Evolutionary conservation across 2,797 vertebrate genomes (phyloP).

Genomic region (Leptatherina wallacei): DNA sequence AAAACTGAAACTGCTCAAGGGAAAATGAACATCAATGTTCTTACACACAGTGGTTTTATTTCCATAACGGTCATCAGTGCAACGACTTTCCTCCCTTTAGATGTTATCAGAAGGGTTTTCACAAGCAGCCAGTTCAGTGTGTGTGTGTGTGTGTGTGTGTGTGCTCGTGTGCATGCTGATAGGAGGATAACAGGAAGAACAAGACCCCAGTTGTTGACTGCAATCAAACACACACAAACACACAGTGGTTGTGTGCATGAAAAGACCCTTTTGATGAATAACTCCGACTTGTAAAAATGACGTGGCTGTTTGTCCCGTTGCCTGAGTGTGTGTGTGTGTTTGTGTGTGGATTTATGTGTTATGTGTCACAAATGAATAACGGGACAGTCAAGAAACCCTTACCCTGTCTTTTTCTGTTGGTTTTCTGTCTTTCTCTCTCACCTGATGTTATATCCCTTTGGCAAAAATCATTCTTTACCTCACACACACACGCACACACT

Average conservation of each 20-base stretch:
- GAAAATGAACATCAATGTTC: not conserved
- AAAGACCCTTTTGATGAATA: slow-evolving; percentile 49
- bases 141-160: slow-evolving; percentile 10
- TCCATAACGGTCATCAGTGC: slow-evolving; percentile 26
- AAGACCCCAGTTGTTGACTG: slow-evolving; percentile 46
- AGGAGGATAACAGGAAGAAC: slow-evolving; percentile 53
- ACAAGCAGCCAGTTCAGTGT: slow-evolving; percentile 3
- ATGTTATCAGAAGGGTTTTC: slow-evolving; percentile 34
- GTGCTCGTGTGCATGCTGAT: slow-evolving; percentile 9
- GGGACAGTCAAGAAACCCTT: not conserved
- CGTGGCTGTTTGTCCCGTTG: slow-evolving; percentile 45
- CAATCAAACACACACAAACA: slow-evolving; percentile 43
- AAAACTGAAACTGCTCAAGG: not conserved
- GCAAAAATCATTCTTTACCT: slow-evolving; percentile 1
- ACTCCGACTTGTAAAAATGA: slow-evolving; percentile 58
- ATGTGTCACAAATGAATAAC: not conserved
- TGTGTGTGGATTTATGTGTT: not conserved
- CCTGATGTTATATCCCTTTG: slow-evolving; percentile 6
- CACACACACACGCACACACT: not conserved
- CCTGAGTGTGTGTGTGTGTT: slow-evolving; percentile 8
- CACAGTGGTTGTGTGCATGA: slow-evolving; percentile 28
- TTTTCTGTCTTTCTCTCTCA: slow-evolving; percentile 1
- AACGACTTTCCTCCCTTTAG: slow-evolving; percentile 29
- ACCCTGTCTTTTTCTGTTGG: not conserved
- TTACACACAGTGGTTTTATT: slow-evolving; percentile 28